Base-by-base conservation (phyloP, 2,888 invertebrate species). In the Drosophila picticornis region DNA sequence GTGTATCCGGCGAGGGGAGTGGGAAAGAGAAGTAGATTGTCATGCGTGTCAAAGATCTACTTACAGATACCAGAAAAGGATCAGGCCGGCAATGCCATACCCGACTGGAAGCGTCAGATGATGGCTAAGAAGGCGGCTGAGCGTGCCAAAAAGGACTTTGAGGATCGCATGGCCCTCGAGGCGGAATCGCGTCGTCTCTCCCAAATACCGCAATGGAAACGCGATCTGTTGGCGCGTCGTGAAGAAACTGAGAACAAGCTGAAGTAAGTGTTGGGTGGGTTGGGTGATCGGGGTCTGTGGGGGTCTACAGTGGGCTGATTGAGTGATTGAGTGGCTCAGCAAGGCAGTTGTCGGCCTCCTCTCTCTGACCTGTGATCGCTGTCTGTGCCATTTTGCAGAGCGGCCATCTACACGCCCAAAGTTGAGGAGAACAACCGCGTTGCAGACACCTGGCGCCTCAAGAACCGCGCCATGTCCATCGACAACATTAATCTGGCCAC, bases 71-170 rank as follows among this genome's bases (percentile, higher is more conserved):
- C 98, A 13, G 97, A 97, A 91, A 96, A 96, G 75, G 98, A 98
- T 92, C 96, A 96, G 59, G 96, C 97, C 10, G 98, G 98, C 1
- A 97, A 97, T 91, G 94, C 96, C 50, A 98, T 99, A 89, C 99
- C 99, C 19, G 96, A 96, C 31, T 99, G 99, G 99, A 98, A 98
- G 92, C 94, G 98, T 16, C 98, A 98, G 93, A 98, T 99, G 97
- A 93, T 98, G 93, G 99, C 99, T 3, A 96, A 98, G 90, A 97
- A 98, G 92, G 97, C 98, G 0, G 98, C 99, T 0, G 98, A 99
- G 93, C 96, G 97, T 83, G 98, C 98, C 13, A 95, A 97, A 81
- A 97, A 97, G 90, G 98, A 99, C 91, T 94, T 98, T 84, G 98
- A 98, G 93, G 97, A 97, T 92, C 96, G 97, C 90, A 94, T 98